A percentile compares a stretch with the other conserved stretches of the same genome.
Conservation (phyloP, 2,888 invertebrate species). For the Syrista parreyssii region DNA sequence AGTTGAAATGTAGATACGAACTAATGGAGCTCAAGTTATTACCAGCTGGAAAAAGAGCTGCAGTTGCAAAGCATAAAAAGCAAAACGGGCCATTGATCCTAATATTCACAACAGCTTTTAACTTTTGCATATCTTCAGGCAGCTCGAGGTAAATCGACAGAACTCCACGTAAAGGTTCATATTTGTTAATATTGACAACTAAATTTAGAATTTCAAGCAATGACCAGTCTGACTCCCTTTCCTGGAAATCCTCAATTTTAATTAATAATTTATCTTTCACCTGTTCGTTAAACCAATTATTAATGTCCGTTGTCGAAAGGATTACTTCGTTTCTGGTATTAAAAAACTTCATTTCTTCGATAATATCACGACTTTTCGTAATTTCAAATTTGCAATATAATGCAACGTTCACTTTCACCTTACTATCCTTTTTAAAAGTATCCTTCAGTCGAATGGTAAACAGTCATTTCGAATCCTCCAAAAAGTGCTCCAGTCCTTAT, state of each 20-base stretch:
- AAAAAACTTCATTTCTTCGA: no score
- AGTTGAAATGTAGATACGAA: conserved; percentile 17
- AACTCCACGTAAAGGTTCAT: conserved; percentile 12
- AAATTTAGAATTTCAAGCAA: conserved; percentile 16
- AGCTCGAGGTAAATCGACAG: conserved; percentile 25
- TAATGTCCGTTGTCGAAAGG: conserved; percentile 8
- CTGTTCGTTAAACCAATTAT: conserved; percentile 11
- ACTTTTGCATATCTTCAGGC: conserved; percentile 30
- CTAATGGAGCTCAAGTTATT: conserved; percentile 11
- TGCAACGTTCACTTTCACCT: no score
- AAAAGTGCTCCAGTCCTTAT: conserved; percentile 14
- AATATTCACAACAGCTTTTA: conserved; percentile 36
- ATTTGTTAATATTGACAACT: conserved; percentile 16
- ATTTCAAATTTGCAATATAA: no score
- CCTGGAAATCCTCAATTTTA: conserved; percentile 18
- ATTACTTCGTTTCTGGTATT: conserved; percentile 7
- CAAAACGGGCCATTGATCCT: conserved; percentile 33
- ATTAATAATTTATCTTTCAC: conserved; percentile 7
- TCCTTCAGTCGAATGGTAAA: conserved; percentile 8
- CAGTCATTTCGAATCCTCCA: conserved; percentile 3
- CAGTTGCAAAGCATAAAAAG: conserved; percentile 35
- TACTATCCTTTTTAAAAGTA: neutral
- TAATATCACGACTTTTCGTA: no score
- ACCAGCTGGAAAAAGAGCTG: conserved; percentile 27
- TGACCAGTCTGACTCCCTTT: conserved; percentile 15